These are phyloP conservation scores for Caenorhabditis sinica DNA, from an alignment of 2,888 invertebrate species.

Conservation along the genomic window DNA sequence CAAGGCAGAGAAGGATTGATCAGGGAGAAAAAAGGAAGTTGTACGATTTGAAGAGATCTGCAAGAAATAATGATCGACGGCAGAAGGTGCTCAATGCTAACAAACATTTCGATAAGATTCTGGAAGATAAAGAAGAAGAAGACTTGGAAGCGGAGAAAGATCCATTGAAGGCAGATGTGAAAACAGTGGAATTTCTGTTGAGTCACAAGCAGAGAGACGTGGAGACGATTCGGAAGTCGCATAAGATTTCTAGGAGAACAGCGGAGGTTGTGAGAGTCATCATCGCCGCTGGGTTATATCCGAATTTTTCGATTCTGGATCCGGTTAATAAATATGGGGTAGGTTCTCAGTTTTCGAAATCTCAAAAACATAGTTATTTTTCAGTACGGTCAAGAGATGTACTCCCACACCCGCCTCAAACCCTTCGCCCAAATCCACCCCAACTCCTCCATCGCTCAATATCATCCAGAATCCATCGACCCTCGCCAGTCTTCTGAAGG, in stretches of 20 bases:
- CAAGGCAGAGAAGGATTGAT: conserved; percentile 86
- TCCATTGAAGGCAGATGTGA: conserved; percentile 74
- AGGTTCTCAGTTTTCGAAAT: conserved; percentile 1
- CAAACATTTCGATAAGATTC: conserved; percentile 79
- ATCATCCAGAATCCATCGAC: conserved; percentile 75
- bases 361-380: too few species aligned
- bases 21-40: conserved; percentile 94
- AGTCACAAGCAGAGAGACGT: conserved; percentile 74
- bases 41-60: conserved; percentile 88
- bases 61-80: conserved; percentile 71
- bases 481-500: conserved; percentile 61
- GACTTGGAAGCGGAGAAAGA: conserved; percentile 70
- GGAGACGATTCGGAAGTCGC: conserved; percentile 68
- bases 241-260: conserved; percentile 68
- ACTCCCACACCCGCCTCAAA: conserved; percentile 78
- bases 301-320: conserved; percentile 95
- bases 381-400: conserved; percentile 80
- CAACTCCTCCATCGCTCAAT: conserved; percentile 78
- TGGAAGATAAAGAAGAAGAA: conserved; percentile 75
- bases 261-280: conserved; percentile 85
- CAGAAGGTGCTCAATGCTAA: conserved; percentile 87
- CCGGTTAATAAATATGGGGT: conserved; percentile 94
- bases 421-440: conserved; percentile 80
- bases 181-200: conserved; percentile 75
- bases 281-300: conserved; percentile 94